Percentiles rank a stretch among this genome's conserved stretches.
Conservation (phyloP, 2,113 vertebrate species). For the Platanista minor region DNA sequence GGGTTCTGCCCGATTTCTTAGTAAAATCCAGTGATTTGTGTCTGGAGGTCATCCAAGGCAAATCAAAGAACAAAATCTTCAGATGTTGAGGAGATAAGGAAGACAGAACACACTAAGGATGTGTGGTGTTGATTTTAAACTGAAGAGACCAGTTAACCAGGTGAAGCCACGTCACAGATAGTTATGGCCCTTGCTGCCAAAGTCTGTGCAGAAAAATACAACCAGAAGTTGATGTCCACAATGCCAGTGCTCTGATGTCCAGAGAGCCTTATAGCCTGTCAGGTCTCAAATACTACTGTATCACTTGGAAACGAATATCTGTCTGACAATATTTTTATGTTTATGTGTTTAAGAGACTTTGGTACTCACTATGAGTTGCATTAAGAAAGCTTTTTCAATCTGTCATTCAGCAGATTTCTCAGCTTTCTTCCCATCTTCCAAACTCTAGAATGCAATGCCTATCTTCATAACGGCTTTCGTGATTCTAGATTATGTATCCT, state of each 20-base stretch:
- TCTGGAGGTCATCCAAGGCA: conserved; percentile 39
- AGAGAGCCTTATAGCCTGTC: not conserved
- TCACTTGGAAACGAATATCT: not conserved
- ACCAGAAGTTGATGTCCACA: not conserved
- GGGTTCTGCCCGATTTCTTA: not conserved
- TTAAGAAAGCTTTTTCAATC: conserved; percentile 26
- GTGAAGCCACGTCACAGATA: not conserved
- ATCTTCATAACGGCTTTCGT: conserved; percentile 58
- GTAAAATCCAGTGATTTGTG: conserved; percentile 27
- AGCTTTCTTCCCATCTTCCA: conserved; percentile 6
- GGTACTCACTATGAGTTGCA: not conserved
- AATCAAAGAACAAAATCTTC: conserved; percentile 47
- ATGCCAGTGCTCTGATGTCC: not conserved
- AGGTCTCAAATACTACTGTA: not conserved
- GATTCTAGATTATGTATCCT: conserved; percentile 29
- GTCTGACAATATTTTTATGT: not conserved
- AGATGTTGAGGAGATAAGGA: conserved; percentile 39
- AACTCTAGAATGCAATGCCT: conserved; percentile 27
- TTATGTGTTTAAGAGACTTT: conserved; percentile 41
- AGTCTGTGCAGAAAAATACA: not conserved
- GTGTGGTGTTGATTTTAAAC: conserved; percentile 46
- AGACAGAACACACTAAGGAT: conserved; percentile 32
- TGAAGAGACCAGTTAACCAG: conserved; percentile 28
- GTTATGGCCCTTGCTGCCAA: conserved; percentile 20
- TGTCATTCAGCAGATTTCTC: not conserved